phyloP scores from a whole-genome alignment of 2,113 vertebrate species.

The Alectura lathami region DNA sequence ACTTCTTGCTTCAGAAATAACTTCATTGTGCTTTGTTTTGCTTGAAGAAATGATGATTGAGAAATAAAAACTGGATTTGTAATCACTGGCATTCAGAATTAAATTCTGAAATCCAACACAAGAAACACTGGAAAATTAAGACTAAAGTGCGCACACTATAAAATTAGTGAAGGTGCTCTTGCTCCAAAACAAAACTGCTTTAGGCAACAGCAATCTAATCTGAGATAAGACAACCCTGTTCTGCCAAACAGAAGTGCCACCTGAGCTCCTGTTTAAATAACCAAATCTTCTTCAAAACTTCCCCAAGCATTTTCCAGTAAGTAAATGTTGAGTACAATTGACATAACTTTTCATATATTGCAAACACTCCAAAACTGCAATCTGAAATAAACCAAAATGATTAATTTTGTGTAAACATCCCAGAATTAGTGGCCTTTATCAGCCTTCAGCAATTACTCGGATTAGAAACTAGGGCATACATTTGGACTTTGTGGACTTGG shows the following conservation, averaged over 20 bases:
- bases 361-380: neutral
- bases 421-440: neutral
- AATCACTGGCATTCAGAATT: neutral
- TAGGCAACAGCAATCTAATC: neutral
- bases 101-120: neutral
- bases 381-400: neutral
- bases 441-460: neutral
- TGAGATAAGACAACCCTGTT: neutral
- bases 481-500: neutral
- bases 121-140: neutral
- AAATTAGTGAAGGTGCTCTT: neutral
- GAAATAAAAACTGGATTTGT: neutral
- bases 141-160: neutral
- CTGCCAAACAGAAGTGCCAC: neutral
- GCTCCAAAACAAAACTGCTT: neutral
- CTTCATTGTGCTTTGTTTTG: neutral
- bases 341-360: neutral
- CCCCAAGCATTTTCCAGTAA: neutral
- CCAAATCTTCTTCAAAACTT: neutral
- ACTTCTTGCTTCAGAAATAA: neutral
- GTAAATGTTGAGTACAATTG: neutral
- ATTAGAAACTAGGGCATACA: neutral
- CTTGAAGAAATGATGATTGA: neutral
- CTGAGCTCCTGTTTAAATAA: neutral
- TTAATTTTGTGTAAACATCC: neutral